Base-by-base conservation (phyloP, 2,113 vertebrate genomes). In the Nansenia antarctica region DNA sequence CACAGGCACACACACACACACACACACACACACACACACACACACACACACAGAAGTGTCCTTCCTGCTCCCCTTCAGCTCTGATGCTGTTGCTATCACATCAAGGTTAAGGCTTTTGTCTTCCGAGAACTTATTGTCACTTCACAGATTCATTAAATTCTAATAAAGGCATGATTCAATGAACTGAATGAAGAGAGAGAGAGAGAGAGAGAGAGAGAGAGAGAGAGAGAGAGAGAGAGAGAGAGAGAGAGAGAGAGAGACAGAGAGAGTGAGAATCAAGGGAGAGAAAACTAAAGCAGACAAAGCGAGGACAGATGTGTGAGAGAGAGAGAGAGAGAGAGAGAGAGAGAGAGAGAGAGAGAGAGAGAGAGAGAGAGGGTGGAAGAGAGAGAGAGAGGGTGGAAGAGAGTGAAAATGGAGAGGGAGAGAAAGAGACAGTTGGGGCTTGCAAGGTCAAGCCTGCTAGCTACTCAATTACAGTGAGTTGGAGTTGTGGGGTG, bases 91-190 rank as follows among this genome's bases (percentile, higher is more conserved):
- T 3, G 52, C 24, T 22, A 14, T 14, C 37, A 59, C 14, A 57
- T 32, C 22, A 49, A 67, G 55, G 66, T 67, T 37, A 39, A 62
- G 65, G 39, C 42, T 37, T 32, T 29, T 1, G 22, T 63, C 27
- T 67, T 80, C 69, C n/a, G n/a, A 69, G 61, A 35, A 32, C 74
- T 72, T 60, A 73, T 14, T 47, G 26, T n/a, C 26, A 70, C 68
- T 64, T 39, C 20, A 1, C 1, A 64, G 62, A 29, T 5, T 18
- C 22, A 67, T 62, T 20, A 49, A 52, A 52, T 29, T 39, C 26
- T 1, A 5, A 24, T 27, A 35, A 68, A 70, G 35, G 52, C 64
- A 70, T 24, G 7, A 47, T 53, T 73, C 27, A 64, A 27, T 65
- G 39, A 63, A 54, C 27, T 5, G 0, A 39, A 1, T 20, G 66